Base-by-base conservation (phyloP, 37 sponge, comb jelly and placozoan genomes). In the Sycon ciliatum region DNA sequence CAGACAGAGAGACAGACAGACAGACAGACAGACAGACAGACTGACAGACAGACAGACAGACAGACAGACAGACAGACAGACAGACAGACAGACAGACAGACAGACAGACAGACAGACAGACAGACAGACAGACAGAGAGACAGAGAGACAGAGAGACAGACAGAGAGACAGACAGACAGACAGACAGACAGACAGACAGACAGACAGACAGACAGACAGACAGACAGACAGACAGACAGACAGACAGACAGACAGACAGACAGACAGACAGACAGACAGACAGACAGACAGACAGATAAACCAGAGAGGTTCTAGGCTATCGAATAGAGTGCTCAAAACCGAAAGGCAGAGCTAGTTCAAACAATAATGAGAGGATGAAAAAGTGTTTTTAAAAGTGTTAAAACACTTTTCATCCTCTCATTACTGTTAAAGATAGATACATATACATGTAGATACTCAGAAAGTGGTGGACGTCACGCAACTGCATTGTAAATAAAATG, bases 281-380 rank as follows among this genome's bases (percentile, higher is more conserved):
- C 63, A 60, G 63, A 60, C 63, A 60, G 63, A 60, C 63, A 60
- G 63, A 60, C 63, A n/a, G n/a, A n/a, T n/a, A n/a, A n/a, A n/a
- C n/a, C n/a, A n/a, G n/a, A n/a, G n/a, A n/a, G n/a, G n/a, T n/a
- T n/a, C n/a, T n/a, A n/a, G n/a, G n/a, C n/a, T n/a, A n/a, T n/a
- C n/a, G n/a, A n/a, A n/a, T n/a, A n/a, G n/a, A n/a, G n/a, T n/a
- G n/a, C n/a, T n/a, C n/a, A n/a, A n/a, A n/a, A n/a, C n/a, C n/a
- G n/a, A n/a, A n/a, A n/a, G n/a, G n/a, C n/a, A n/a, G n/a, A n/a
- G n/a, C n/a, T n/a, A n/a, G n/a, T n/a, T n/a, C n/a, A n/a, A n/a
- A n/a, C n/a, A n/a, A n/a, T n/a, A n/a, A n/a, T n/a, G n/a, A n/a
- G n/a, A n/a, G n/a, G n/a, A n/a, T n/a, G n/a, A n/a, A n/a, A n/a